Conservation (phyloP, 2,113 vertebrate genomes). For the Pyrgilauda ruficollis region DNA sequence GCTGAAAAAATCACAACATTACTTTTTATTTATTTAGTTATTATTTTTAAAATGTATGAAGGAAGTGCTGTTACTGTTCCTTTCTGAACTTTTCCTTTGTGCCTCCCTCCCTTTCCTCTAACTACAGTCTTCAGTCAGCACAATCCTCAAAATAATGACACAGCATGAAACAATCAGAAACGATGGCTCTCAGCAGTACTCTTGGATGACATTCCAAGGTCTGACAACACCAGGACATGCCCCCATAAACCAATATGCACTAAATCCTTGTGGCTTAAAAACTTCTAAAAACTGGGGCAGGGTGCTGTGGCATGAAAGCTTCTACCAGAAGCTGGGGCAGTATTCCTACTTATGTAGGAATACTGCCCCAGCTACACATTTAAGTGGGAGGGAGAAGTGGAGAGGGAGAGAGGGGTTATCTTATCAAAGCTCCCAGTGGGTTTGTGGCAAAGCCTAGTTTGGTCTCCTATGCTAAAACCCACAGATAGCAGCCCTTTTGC, state of each 20-base stretch:
- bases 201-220: not conserved
- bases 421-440: conserved; percentile 4
- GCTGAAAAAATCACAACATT: not conserved
- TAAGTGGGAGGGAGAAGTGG: not conserved
- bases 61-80: not conserved
- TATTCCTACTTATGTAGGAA: not conserved
- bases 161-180: not conserved
- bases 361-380: not conserved
- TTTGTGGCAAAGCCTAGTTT: not conserved
- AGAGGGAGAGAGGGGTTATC: not conserved
- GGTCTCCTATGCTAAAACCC: not conserved
- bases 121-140: not conserved
- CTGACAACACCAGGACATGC: not conserved
- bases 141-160: not conserved
- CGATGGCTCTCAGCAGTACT: not conserved
- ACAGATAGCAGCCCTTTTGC: not conserved
- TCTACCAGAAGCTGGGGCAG: not conserved
- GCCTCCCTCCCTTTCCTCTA: not conserved
- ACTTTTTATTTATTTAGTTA: not conserved
- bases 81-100: not conserved
- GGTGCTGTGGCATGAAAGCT: not conserved
- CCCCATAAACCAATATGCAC: not conserved
- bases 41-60: not conserved
- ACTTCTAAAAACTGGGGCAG: not conserved
- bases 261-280: not conserved